Conservation (phyloP, 2,113 vertebrate species). For the Chascanopsetta lugubris region DNA sequence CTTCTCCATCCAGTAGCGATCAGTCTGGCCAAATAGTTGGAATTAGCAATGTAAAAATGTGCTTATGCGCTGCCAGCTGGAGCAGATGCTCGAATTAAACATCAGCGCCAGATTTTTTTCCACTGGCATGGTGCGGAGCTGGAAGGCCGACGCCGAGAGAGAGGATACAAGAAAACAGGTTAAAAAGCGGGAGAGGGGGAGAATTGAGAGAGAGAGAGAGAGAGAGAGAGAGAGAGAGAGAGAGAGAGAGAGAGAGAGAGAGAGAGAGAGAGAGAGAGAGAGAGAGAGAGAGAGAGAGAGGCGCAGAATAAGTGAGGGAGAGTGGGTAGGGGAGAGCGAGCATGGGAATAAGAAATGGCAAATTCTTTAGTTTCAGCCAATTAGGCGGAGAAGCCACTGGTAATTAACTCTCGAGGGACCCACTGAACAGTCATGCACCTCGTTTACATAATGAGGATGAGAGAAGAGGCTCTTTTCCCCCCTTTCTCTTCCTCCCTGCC, state of each 20-base stretch:
- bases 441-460: slow-evolving; percentile 83
- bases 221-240: slow-evolving; percentile 12
- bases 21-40: slow-evolving; percentile 81
- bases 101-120: slow-evolving; percentile 64
- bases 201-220: no score
- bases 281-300: slow-evolving; percentile 36
- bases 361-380: slow-evolving; percentile 85
- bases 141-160: slow-evolving; percentile 44
- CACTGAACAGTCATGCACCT: slow-evolving; percentile 82
- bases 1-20: slow-evolving; percentile 79
- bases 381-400: slow-evolving; percentile 83
- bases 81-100: slow-evolving; percentile 83
- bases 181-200: slow-evolving; percentile 47
- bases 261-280: slow-evolving; percentile 40
- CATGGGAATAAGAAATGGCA: slow-evolving; percentile 78
- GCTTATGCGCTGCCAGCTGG: slow-evolving; percentile 79
- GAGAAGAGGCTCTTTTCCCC: slow-evolving; percentile 66
- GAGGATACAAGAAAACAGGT: slow-evolving; percentile 59
- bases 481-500: slow-evolving; percentile 49
- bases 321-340: slow-evolving; percentile 52
- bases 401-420: slow-evolving; percentile 84
- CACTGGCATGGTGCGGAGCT: slow-evolving; percentile 62
- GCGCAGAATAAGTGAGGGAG: slow-evolving; percentile 45
- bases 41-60: slow-evolving; percentile 81
- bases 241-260: slow-evolving; percentile 44